phyloP scores from a whole-genome alignment of 2,797 vertebrate species.

The Alcedo quadribrachys region DNA sequence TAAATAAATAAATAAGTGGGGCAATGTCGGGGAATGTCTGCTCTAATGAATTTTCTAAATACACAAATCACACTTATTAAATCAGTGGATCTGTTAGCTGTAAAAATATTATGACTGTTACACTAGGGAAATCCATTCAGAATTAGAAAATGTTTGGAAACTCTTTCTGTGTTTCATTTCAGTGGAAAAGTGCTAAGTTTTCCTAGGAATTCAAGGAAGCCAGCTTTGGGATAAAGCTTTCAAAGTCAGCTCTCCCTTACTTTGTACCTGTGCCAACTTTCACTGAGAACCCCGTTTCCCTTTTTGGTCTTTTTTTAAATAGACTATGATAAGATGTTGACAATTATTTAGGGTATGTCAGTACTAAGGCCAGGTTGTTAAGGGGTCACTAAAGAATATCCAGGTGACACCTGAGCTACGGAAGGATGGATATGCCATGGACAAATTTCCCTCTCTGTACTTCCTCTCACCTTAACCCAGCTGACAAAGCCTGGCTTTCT shows the following conservation, averaged over 20 bases:
- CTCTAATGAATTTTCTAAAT: constrained; percentile 70
- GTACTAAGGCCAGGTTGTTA: constrained; percentile 57
- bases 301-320: constrained; percentile 56
- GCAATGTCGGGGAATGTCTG: constrained; percentile 64
- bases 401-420: background rate
- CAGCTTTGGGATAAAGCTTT: background rate
- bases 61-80: constrained; percentile 72
- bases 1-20: constrained; percentile 73
- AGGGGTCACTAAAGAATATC: constrained; percentile 66
- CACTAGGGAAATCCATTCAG: constrained; percentile 63
- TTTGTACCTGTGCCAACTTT: constrained; percentile 39
- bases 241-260: background rate
- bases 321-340: constrained; percentile 49
- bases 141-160: constrained; percentile 59
- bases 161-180: constrained; percentile 8
- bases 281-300: constrained; percentile 18
- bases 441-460: background rate
- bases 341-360: constrained; percentile 57
- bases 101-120: constrained; percentile 68
- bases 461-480: background rate
- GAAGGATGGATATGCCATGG: background rate
- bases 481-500: background rate
- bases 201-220: background rate
- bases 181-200: background rate
- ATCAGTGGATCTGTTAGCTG: constrained; percentile 68